A percentile compares a stretch with the other conserved stretches of the same genome.
phyloP scores from a whole-genome alignment of 2,888 invertebrate species.

The Didymodactylos carnosus region DNA sequence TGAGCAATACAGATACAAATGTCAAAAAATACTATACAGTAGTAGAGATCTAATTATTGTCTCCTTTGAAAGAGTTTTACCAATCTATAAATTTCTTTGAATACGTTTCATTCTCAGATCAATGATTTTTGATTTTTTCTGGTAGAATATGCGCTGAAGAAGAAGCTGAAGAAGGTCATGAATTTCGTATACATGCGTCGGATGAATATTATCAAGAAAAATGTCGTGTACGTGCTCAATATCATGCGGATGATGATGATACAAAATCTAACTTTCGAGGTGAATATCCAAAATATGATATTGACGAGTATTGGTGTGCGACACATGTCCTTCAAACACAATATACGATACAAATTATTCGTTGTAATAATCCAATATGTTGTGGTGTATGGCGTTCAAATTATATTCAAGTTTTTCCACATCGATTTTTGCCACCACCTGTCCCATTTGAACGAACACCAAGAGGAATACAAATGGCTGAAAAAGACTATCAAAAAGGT shows the following conservation, averaged over 20 bases:
- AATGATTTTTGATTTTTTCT: neutral
- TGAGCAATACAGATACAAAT: too few species aligned
- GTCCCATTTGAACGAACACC: slow-evolving; percentile 1
- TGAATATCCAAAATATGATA: neutral
- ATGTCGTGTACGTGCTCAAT: neutral
- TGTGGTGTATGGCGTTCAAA: neutral
- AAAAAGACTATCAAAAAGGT: slow-evolving; percentile 2
- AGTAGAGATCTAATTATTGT: too few species aligned
- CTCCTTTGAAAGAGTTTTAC: too few species aligned
- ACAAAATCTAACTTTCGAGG: too few species aligned
- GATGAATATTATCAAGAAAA: neutral
- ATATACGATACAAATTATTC: neutral
- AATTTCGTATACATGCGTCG: neutral
- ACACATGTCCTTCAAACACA: neutral
- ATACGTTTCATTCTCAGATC: too few species aligned
- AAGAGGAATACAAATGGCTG: neutral
- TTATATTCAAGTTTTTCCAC: neutral
- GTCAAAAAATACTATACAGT: too few species aligned
- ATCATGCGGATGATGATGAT: too few species aligned
- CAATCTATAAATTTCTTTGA: too few species aligned
- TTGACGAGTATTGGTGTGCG: slow-evolving; percentile 1
- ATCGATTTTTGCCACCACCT: neutral
- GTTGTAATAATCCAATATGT: neutral
- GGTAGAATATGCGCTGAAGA: neutral
- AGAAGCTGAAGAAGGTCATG: neutral